Evolutionary conservation across 2,113 vertebrate genomes (phyloP).

Genomic region (Scopus umbretta): DNA sequence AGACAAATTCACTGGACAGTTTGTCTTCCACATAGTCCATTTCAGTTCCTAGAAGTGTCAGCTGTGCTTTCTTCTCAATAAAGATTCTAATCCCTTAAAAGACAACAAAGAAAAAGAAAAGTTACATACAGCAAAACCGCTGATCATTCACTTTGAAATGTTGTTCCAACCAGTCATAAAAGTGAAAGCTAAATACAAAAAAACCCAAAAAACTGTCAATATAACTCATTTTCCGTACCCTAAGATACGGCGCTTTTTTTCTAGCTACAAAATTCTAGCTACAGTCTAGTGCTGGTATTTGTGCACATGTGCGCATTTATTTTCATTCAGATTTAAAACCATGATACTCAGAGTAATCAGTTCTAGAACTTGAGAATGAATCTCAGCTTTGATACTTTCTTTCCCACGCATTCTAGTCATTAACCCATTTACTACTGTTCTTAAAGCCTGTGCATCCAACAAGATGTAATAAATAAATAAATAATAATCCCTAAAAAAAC

Average conservation of each 20-base stretch:
- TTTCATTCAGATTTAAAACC: neutral
- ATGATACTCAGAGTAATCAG: neutral
- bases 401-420: neutral
- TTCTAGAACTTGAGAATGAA: neutral
- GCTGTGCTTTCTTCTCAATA: slow-evolving; percentile 92
- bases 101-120: neutral
- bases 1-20: slow-evolving; percentile 88
- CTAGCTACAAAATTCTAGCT: neutral
- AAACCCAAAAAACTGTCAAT: neutral
- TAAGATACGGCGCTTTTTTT: no score
- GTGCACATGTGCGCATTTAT: neutral
- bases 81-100: slow-evolving; percentile 85
- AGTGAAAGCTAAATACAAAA: neutral
- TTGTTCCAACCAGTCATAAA: neutral
- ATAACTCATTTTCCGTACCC: neutral
- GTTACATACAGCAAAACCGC: neutral
- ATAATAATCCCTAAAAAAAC: neutral
- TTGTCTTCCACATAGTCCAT: slow-evolving; percentile 93
- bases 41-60: slow-evolving; percentile 92
- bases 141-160: neutral
- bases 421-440: neutral
- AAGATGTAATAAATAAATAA: neutral
- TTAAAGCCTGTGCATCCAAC: neutral
- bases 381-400: neutral
- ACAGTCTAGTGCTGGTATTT: neutral